Base-by-base conservation (phyloP, 1,140 invertebrate species). In the Bombus waltoni region DNA sequence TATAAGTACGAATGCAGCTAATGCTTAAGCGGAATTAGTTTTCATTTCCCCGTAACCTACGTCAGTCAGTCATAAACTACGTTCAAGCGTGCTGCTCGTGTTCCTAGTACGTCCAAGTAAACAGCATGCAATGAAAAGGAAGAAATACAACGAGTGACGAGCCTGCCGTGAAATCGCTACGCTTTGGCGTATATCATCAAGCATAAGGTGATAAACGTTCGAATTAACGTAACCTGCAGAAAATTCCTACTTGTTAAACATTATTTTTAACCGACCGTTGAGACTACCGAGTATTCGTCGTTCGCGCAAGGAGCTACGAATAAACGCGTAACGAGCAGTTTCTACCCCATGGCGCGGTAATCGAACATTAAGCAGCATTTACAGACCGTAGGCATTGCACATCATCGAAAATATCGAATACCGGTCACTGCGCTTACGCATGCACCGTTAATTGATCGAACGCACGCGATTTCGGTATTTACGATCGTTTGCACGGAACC, bases 381-480 rank as follows among this genome's bases (percentile, higher is more conserved):
- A 80, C 80, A 65, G 68, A 53, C 68, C 68, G 25, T 25, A 32
- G 83, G 68, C 68, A 80, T 80, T 73, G 32, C 83, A 25, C 68
- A 72, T 73, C 66, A 15, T 72, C 83, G 76, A 80, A 85, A 80
- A 72, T 80, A 73, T 18, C 42, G 9, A 11, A 32, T 66, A 18
- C 40, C 53, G 78, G 42, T 47, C 83, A 57, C 44, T 28, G 42
- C n/a, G 70, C 32, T 65, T 73, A 66, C 72, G 59, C 79, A 62
- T 47, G 47, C 28, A 5, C 57, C 1, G 66, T 73, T 85, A 85
- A 85, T 85, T 73, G 83, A 85, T 72, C 70, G 57, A 3, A 62
- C 76, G 59, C 83, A 85, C 83, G 83, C 83, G 68, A 85, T 72
- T 85, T n/a, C 28, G 32, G 70, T 85, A 80, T 85, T 80, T 80